Conservation (phyloP, 2,113 vertebrate genomes). For the Pontoporia blainvillei region DNA sequence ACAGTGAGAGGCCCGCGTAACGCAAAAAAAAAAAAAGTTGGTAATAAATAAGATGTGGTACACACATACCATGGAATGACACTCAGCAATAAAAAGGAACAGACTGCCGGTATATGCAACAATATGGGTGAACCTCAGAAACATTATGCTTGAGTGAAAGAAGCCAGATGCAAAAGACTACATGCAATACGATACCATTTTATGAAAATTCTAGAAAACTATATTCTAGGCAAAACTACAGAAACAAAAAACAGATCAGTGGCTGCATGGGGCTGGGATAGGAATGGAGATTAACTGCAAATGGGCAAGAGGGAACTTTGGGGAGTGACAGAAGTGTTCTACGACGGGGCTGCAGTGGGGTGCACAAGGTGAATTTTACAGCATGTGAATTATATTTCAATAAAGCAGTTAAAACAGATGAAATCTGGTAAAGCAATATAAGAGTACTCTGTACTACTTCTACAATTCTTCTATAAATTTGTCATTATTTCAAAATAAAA, state of each 20-base stretch:
- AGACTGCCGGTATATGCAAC: background rate
- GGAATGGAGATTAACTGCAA: background rate
- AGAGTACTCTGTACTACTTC: background rate
- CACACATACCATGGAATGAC: background rate
- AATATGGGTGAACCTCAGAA: background rate
- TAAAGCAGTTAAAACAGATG: background rate
- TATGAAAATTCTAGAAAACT: background rate
- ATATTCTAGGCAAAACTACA: background rate
- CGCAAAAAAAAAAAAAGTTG: background rate
- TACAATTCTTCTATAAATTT: background rate
- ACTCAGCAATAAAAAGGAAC: background rate
- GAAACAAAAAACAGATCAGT: background rate
- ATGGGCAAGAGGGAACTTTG: background rate
- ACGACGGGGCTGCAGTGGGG: background rate
- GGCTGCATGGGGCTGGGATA: background rate
- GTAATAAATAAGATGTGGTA: background rate
- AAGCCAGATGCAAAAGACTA: background rate
- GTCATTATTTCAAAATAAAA: background rate
- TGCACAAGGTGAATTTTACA: background rate
- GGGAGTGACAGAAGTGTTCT: background rate
- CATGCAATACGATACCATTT: background rate
- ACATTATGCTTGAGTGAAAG: background rate
- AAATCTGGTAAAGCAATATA: background rate
- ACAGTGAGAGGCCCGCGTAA: too few relatives aligned
- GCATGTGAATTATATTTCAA: background rate